Conservation (phyloP, 2,888 invertebrate genomes). For the Heliconius charithonia region DNA sequence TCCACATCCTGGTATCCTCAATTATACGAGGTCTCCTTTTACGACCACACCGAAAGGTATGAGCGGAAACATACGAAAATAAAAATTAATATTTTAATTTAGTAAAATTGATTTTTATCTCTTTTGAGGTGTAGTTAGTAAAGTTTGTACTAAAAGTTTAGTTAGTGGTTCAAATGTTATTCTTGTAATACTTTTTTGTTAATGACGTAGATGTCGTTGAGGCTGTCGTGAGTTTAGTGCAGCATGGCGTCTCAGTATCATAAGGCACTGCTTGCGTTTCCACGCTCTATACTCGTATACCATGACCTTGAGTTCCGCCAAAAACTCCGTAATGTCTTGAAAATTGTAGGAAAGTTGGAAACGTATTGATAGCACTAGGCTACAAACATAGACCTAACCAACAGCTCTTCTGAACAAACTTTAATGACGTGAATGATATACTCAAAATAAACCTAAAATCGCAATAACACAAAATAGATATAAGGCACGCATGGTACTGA, state of each 20-base stretch:
- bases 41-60: constrained; percentile 43
- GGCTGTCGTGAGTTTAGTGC: too few species aligned
- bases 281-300: background rate
- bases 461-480: too few species aligned
- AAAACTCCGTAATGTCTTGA: too few species aligned
- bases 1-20: constrained; percentile 44
- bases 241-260: background rate
- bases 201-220: background rate
- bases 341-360: too few species aligned
- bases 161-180: background rate
- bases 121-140: background rate
- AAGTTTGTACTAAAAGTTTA: background rate
- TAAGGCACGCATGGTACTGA: too few species aligned
- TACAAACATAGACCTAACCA: too few species aligned
- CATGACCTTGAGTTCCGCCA: background rate
- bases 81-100: background rate
- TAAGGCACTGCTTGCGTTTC: too few species aligned
- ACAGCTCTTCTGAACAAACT: too few species aligned
- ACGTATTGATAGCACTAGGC: too few species aligned
- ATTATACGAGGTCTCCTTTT: constrained; percentile 46
- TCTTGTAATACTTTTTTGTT: background rate
- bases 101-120: too few species aligned
- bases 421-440: too few species aligned
- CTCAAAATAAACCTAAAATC: too few species aligned
- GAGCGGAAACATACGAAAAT: constrained; percentile 32